Evolutionary conservation across 2,888 invertebrate species (phyloP).

Genomic region (Lobophora halterata): DNA sequence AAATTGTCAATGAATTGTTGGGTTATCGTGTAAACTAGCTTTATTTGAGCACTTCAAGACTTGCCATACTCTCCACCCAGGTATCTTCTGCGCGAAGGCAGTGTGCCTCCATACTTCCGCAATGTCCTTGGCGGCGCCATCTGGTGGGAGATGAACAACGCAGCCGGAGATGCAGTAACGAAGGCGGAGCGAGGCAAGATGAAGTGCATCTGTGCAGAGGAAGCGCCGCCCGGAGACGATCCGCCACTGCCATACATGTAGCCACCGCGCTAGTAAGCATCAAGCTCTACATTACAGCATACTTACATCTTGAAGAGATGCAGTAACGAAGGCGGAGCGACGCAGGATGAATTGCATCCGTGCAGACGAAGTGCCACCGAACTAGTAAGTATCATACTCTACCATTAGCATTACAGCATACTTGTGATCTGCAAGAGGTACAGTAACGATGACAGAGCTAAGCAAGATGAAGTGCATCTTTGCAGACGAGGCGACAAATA

Average conservation of each 20-base stretch:
- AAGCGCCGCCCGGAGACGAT: slow-evolving; percentile 4
- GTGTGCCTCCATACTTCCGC: slow-evolving; percentile 67
- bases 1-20: no score
- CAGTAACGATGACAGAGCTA: no score
- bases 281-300: no score
- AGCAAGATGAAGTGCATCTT: no score
- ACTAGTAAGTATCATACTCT: slow-evolving; percentile 1
- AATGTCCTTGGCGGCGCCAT: slow-evolving; percentile 69
- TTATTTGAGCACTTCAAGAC: no score
- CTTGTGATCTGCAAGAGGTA: no score
- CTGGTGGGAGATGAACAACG: slow-evolving; percentile 66
- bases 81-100: slow-evolving; percentile 57
- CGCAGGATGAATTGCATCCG: slow-evolving; percentile 57
- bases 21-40: no score
- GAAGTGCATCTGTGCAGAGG: slow-evolving; percentile 51
- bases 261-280: neutral
- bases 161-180: slow-evolving; percentile 50
- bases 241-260: slow-evolving; percentile 8
- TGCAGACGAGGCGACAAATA: no score
- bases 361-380: slow-evolving; percentile 22
- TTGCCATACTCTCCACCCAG: slow-evolving; percentile 24
- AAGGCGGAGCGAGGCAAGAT: slow-evolving; percentile 49
- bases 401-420: no score
- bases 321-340: slow-evolving; percentile 49
- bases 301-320: no score